Conservation (phyloP, 2,797 vertebrate genomes). For the Bucorvus abyssinicus region DNA sequence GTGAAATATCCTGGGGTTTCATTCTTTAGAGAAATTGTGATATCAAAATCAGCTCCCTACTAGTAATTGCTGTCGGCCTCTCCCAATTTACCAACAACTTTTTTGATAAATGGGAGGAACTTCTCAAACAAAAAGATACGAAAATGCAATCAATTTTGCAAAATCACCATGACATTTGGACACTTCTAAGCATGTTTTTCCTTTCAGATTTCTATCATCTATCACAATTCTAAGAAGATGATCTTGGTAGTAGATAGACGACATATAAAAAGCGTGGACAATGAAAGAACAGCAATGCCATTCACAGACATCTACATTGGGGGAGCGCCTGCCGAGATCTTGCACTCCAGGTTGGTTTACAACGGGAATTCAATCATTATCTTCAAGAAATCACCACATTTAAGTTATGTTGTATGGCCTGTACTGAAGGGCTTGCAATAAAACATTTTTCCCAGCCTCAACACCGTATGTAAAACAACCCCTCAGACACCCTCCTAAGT, state of each 20-base stretch:
- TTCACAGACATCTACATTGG: constrained; percentile 96
- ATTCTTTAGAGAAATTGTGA: not conserved
- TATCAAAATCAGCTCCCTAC: not conserved
- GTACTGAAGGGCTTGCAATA: not conserved
- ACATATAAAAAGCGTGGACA: constrained; percentile 91
- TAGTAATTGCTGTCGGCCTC: not conserved
- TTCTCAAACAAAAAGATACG: not conserved
- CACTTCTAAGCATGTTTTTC: not conserved
- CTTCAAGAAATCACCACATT: not conserved
- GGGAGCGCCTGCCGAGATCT: constrained; percentile 85
- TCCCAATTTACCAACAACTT: not conserved
- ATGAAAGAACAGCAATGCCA: constrained; percentile 88
- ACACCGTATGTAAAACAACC: not conserved
- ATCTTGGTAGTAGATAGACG: constrained; percentile 94
- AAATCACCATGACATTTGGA: not conserved
- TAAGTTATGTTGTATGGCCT: not conserved
- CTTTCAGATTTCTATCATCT: constrained; percentile 93
- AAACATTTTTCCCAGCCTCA: not conserved
- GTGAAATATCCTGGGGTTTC: not conserved
- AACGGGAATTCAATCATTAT: not conserved
- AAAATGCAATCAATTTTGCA: not conserved
- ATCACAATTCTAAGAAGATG: constrained; percentile 96
- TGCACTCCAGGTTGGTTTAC: constrained; percentile 82
- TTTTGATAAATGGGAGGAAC: not conserved
- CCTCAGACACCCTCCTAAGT: not conserved